Conservation (phyloP, 2,113 vertebrate genomes). For the Coptodon rendalli region DNA sequence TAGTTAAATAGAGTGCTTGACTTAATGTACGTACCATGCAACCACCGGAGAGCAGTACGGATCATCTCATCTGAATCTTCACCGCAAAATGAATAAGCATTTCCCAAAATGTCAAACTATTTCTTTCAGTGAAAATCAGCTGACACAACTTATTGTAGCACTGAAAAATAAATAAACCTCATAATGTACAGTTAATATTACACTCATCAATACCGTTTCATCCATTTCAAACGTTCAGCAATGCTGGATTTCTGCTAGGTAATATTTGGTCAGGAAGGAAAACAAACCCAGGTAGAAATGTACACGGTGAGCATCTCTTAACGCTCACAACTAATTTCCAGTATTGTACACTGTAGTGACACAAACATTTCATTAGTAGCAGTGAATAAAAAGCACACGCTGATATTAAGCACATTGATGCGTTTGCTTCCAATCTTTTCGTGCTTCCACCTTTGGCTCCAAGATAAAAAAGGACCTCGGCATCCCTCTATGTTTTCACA, state of each 20-base stretch:
- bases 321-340: constrained; percentile 39
- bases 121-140: background rate
- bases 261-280: constrained; percentile 50
- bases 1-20: background rate
- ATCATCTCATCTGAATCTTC: background rate
- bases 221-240: constrained; percentile 27
- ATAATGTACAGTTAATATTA: constrained; percentile 46
- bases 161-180: constrained; percentile 62
- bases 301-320: background rate
- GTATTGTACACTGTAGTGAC: constrained; percentile 35
- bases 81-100: background rate
- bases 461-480: background rate
- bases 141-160: constrained; percentile 21
- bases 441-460: background rate
- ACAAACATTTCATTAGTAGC: constrained; percentile 5
- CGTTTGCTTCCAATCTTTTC: background rate
- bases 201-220: constrained; percentile 16
- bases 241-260: background rate
- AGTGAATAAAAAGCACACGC: background rate
- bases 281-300: constrained; percentile 21
- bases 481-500: constrained; percentile 7
- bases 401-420: constrained; percentile 4
- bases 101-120: background rate
- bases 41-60: background rate
- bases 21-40: background rate